Base-by-base conservation (phyloP, 2,888 invertebrate species). In the Atethmia centrago region DNA sequence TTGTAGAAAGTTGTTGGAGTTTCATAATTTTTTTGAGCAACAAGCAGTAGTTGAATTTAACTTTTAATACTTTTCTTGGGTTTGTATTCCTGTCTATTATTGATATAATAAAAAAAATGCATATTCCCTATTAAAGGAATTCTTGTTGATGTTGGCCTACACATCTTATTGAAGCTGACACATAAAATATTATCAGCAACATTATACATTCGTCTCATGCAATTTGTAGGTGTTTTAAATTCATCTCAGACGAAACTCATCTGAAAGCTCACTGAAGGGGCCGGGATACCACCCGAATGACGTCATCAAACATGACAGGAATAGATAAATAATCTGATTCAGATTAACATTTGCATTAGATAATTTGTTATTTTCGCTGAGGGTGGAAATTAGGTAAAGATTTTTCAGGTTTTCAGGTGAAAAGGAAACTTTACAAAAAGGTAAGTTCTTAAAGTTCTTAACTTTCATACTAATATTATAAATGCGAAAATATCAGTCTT, bases 201-300 rank as follows among this genome's bases (percentile, higher is more conserved):
- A 69, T 84, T 83, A 84, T 36, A 56, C 65, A 84, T 82, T 82
- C 77, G 16, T 36, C 12, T 64, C 67, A 51, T 71, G 66, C 31
- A 74, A 61, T 31, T 68, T 62, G 53, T 49, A 45, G 62, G 49
- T 80, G 69, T 73, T 85, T 85, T 68, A 82, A 82, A 84, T 84
- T 84, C 80, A 75, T 61, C 74, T 71, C 85, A 84, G 67, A 69
- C 25, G 55, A 36, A 63, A 59, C 64, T 77, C 65, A 74, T 73
- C 19, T 51, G 51, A 47, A 31, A 36, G 16, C 47, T 55, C 31
- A 55, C 71, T 53, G 62, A 65, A 45, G 62, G 40, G 45, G 21
- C 47, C 40, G 64, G 53, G 65, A 83, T 74, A 77, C 72, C 79
- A 77, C 65, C 31, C 68, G 40, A 40, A n/a, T 65, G 74, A 73